Evolutionary conservation across 2,113 vertebrate species (phyloP).

Genomic region (Todiramphus chloris): DNA sequence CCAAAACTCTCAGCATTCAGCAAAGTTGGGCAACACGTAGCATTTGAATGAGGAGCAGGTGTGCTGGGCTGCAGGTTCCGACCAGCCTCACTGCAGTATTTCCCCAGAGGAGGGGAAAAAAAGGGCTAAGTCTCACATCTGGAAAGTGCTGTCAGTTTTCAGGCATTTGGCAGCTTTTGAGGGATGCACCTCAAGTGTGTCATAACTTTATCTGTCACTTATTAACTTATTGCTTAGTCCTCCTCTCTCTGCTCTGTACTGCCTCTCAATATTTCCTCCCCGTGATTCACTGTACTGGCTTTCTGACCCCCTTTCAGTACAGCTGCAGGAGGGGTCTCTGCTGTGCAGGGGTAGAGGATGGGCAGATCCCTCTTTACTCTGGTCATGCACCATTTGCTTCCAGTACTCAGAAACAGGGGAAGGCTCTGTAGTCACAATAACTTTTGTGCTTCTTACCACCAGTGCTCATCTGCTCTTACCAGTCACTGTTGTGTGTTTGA

Average conservation of each 20-base stretch:
- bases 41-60: neutral
- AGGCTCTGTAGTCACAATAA: neutral
- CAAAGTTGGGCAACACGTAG: neutral
- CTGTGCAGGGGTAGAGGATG: neutral
- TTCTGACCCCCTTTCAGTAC: neutral
- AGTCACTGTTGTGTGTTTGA: neutral
- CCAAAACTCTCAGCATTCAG: neutral
- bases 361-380: neutral
- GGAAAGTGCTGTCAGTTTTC: neutral
- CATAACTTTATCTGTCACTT: neutral
- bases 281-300: neutral
- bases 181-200: neutral
- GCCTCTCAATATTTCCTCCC: neutral
- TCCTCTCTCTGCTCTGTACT: neutral
- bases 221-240: neutral
- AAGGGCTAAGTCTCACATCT: neutral
- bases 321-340: neutral
- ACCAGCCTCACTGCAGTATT: neutral
- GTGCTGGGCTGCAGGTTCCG: neutral
- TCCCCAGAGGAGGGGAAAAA: neutral
- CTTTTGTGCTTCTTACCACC: neutral
- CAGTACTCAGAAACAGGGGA: neutral
- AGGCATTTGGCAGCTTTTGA: neutral
- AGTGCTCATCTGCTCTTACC: neutral
- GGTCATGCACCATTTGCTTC: neutral